These are phyloP conservation scores for Dasyprocta punctata DNA, from an alignment of 2,113 vertebrate species.

Conservation along the genomic window DNA sequence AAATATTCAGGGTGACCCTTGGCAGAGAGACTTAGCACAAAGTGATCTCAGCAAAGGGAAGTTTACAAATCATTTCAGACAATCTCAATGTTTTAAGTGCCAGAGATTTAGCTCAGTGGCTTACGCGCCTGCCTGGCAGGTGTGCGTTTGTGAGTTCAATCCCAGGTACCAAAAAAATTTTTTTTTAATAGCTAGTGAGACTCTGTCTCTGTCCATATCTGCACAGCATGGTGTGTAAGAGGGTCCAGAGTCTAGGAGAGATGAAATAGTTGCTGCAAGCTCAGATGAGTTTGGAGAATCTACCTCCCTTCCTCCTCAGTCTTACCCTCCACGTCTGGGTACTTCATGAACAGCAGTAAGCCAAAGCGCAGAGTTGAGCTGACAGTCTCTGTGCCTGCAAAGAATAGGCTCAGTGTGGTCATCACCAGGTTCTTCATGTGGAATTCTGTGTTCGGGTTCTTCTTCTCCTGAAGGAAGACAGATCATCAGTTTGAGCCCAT, in stretches of 20 bases:
- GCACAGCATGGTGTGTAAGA: background rate
- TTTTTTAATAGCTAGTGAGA: background rate
- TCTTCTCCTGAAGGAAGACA: background rate
- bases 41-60: background rate
- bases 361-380: background rate
- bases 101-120: no score
- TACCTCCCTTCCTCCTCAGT: no score
- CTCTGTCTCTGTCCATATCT: background rate
- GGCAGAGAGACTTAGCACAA: background rate
- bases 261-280: background rate
- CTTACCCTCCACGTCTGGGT: conserved; percentile 88
- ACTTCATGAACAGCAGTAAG: conserved; percentile 87
- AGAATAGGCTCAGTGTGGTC: background rate
- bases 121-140: no score
- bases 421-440: background rate
- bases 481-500: background rate
- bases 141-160: no score
- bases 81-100: background rate
- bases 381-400: background rate
- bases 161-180: no score
- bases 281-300: background rate
- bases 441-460: background rate
- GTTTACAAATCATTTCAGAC: background rate
- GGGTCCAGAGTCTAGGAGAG: background rate
- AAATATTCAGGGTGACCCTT: background rate